phyloP scores from a whole-genome alignment of 2,113 vertebrate genomes.

The Leuciscus idus region DNA sequence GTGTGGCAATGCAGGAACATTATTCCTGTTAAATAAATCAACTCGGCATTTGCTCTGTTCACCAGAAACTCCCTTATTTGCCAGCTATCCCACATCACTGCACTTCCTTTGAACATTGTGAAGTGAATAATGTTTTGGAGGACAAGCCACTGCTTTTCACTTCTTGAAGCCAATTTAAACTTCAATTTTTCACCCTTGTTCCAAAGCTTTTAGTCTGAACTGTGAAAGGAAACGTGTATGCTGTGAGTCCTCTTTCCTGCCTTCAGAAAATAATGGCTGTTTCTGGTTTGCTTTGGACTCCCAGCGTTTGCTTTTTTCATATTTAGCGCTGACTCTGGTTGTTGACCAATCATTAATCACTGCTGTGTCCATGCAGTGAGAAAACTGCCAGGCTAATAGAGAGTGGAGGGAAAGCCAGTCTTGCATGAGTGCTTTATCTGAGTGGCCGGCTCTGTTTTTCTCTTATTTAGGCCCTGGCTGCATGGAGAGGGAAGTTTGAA shows the following conservation, averaged over 20 bases:
- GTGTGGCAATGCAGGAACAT: neutral
- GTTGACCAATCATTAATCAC: slow-evolving; percentile 63
- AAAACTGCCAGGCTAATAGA: slow-evolving; percentile 58
- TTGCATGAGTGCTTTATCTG: slow-evolving; percentile 53
- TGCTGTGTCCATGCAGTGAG: slow-evolving; percentile 32
- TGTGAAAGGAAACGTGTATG: slow-evolving; percentile 58
- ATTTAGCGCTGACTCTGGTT: slow-evolving; percentile 49
- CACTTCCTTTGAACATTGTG: slow-evolving; percentile 53
- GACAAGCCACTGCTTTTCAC: slow-evolving; percentile 55
- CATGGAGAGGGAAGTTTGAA: too few relatives aligned
- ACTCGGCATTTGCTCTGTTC: neutral
- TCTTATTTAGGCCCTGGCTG: slow-evolving; percentile 13
- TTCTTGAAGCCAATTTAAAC: slow-evolving; percentile 67
- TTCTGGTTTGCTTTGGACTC: slow-evolving; percentile 56
- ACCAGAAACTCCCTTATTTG: slow-evolving; percentile 33
- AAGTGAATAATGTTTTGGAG: slow-evolving; percentile 57
- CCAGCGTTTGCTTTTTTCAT: slow-evolving; percentile 55
- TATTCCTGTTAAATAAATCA: neutral
- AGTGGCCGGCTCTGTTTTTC: slow-evolving; percentile 35
- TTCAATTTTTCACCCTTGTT: slow-evolving; percentile 54
- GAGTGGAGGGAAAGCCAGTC: slow-evolving; percentile 38
- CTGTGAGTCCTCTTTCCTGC: slow-evolving; percentile 57
- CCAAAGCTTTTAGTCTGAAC: slow-evolving; percentile 53
- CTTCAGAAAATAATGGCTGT: slow-evolving; percentile 59
- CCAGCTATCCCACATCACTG: neutral